These are phyloP conservation scores for Mythimna pallens DNA, from an alignment of 2,888 invertebrate species.

Conservation along the genomic window DNA sequence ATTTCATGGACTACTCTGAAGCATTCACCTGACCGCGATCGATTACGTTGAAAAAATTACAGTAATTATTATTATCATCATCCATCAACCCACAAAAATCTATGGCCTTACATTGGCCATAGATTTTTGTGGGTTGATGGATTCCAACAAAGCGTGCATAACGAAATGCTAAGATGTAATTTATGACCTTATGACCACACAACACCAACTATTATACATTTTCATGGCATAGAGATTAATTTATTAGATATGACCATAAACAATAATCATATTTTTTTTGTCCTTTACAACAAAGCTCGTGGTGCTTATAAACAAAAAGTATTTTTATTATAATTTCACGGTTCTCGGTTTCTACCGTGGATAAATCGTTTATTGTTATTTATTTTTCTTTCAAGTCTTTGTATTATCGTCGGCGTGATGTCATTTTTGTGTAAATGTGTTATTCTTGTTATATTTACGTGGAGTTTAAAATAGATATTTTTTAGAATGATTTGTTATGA, in stretches of 20 bases:
- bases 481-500: slow-evolving; percentile 9
- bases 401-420: slow-evolving; percentile 33
- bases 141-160: slow-evolving; percentile 12
- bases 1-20: too few relatives aligned
- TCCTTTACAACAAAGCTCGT: slow-evolving; percentile 15
- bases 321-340: slow-evolving; percentile 58
- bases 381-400: slow-evolving; percentile 33
- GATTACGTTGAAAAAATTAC: background rate
- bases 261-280: slow-evolving; percentile 43
- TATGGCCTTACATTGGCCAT: too few relatives aligned
- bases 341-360: slow-evolving; percentile 39
- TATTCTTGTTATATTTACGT: slow-evolving; percentile 14
- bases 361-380: slow-evolving; percentile 35
- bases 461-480: background rate
- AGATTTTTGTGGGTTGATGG: background rate
- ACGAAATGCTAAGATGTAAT: slow-evolving; percentile 15
- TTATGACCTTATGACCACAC: slow-evolving; percentile 18
- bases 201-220: slow-evolving; percentile 24
- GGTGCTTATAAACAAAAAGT: slow-evolving; percentile 33
- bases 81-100: too few relatives aligned
- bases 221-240: slow-evolving; percentile 31
- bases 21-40: too few relatives aligned
- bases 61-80: too few relatives aligned
- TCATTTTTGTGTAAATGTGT: slow-evolving; percentile 31
- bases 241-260: slow-evolving; percentile 49